These are phyloP conservation scores for Saguinus midas DNA, from an alignment of 2,113 vertebrate genomes.

Conservation along the genomic window DNA sequence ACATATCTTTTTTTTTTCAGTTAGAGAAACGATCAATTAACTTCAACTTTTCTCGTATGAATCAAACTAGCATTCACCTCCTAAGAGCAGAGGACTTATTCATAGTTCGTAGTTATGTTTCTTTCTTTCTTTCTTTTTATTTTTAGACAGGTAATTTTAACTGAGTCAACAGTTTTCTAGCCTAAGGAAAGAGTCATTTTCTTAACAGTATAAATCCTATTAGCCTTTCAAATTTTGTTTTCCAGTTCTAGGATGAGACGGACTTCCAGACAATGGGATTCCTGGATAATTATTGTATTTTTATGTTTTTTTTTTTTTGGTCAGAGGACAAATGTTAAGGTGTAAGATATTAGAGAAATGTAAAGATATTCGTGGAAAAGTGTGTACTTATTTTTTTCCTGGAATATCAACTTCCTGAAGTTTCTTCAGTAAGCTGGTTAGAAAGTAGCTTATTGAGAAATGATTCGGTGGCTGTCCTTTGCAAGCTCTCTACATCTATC, in stretches of 20 bases:
- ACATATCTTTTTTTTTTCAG: background rate
- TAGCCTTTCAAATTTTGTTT: conserved; percentile 54
- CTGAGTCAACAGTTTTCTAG: conserved; percentile 26
- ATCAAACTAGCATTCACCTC: background rate
- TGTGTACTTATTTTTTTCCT: background rate
- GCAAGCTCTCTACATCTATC: conserved; percentile 64
- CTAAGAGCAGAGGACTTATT: background rate
- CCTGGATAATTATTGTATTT: conserved; percentile 3
- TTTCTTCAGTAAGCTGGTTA: conserved; percentile 54
- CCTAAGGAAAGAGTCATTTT: conserved; percentile 36
- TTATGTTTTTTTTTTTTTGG: background rate
- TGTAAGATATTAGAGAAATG: conserved; percentile 6
- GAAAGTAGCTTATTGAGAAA: conserved; percentile 72
- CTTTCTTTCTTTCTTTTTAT: background rate
- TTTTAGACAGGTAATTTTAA: conserved; percentile 54
- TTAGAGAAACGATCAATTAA: conserved; percentile 1
- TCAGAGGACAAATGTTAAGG: conserved; percentile 28
- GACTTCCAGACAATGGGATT: conserved; percentile 22
- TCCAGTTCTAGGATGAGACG: conserved; percentile 1
- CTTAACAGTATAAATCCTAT: conserved; percentile 52
- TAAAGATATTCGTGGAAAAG: conserved; percentile 20
- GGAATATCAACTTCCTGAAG: conserved; percentile 37
- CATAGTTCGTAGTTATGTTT: conserved; percentile 30
- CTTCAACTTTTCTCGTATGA: background rate
- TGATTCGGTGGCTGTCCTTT: conserved; percentile 58